Base-by-base conservation (phyloP, 30 jellyfish, hydroid and myxozoan species). In the Cassiopea andromeda region DNA sequence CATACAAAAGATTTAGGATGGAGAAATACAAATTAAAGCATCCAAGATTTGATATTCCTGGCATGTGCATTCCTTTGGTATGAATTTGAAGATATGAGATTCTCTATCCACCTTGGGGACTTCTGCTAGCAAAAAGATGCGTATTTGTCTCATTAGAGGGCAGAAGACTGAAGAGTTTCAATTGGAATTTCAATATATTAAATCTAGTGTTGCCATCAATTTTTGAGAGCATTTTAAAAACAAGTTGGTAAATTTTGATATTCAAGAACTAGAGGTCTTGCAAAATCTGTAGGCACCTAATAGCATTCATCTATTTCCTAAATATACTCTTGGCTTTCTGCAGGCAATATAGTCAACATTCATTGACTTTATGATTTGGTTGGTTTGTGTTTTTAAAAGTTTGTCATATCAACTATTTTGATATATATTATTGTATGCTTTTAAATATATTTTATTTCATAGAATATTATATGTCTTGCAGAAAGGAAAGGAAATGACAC, bases 401-500 rank as follows among this genome's bases (percentile, higher is more conserved):
- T 27, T 27, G 38, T 27, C 38, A 27, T 27, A 27, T 27, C 38
- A 27, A 27, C 38, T 27, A 27, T 27, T 27, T 27, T 27, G 38
- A 27, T 27, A 27, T 27, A 27, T 27, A 27, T 27, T 61, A 0
- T 58, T 58, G 8, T 58, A 58, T 58, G 68, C 17, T 74, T 17
- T 17, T 19, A 74, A 14, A 74, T 17, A 67, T 67, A 67, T 67
- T 67, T 67, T 67, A 6, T 18, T 18, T 27, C 38, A 27, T n/a
- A 1, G 8, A 4, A 49, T 46, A 10, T 82, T 69, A 66, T 60
- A 1, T 17, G 2, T 54, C 46, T 85, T 87, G 13, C 82, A 87
- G 94, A 87, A 87, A 87, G 94, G 94, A 44, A 87, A 73, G 70
- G 94, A 87, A 46, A 87, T 87, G 94, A 92, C 97, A 14, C 85